Base-by-base conservation (phyloP, 2,797 vertebrate species). In the Argya squamiceps region DNA sequence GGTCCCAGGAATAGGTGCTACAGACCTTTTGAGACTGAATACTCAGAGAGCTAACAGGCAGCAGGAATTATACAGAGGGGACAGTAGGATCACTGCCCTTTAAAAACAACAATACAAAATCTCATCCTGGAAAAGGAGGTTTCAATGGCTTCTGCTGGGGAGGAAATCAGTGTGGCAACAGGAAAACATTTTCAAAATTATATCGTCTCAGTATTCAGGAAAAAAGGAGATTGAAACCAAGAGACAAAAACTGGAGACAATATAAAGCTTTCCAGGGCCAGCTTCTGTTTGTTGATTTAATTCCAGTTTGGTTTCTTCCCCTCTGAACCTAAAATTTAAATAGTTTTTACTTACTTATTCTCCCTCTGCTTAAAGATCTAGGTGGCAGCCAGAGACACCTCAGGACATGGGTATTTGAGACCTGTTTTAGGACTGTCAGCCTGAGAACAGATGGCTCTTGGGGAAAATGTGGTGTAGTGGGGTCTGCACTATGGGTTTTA, bases 181-280 rank as follows among this genome's bases (percentile, higher is more conserved):
- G 70, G 84, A 95, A 89, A 95, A 67, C 36, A 53, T 88, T 95
- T 96, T 88, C 83, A 89, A 94, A 97, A 97, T 97, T 76, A 83
- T 50, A 85, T 59, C 65, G 75, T 83, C 94, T 96, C 52, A 23
- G 41, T 60, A 94, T 87, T 81, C 60, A 87, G 56, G 21, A 75
- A 32, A 75, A 90, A 68, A 78, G 30, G 75, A 71, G 30, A 87
- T 75, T 73, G 32, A n/a, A 47, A 50, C 18, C 19, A 27, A 37
- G 49, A n/a, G 55, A 32, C 36, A 27, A 50, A 56, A 63, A 52
- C 6, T 16, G 24, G 77, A 46, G 39, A 30, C 11, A 93, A 65
- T 32, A 26, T 24, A 69, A 47, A 58, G 36, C 39, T 73, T 87
- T 82, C 29, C 32, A 75, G 75, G 39, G 43, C 49, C 81, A 59